Evolutionary conservation across 2,888 invertebrate species (phyloP).

Genomic region (Drosophila macrothrix): DNA sequence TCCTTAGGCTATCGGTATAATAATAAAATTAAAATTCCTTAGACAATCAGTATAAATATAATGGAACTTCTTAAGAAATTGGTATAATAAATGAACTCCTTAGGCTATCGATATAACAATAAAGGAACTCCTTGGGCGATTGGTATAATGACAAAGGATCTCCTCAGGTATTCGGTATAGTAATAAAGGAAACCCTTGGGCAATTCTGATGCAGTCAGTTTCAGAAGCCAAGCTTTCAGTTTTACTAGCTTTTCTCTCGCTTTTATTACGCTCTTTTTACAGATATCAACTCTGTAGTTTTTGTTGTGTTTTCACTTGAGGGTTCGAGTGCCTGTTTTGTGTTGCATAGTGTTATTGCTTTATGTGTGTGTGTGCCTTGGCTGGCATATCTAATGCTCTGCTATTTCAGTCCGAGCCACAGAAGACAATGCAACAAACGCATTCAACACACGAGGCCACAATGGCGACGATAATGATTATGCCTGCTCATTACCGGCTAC

Average conservation of each 20-base stretch:
- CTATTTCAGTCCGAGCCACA: slow-evolving; percentile 34
- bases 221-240: background rate
- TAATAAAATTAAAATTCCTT: background rate
- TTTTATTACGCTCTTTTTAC: background rate
- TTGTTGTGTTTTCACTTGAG: background rate
- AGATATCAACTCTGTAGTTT: background rate
- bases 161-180: background rate
- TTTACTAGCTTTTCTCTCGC: background rate
- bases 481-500: slow-evolving; percentile 64
- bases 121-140: background rate
- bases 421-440: slow-evolving; percentile 51
- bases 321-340: slow-evolving; percentile 7
- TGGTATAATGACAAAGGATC: background rate
- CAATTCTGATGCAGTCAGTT: background rate
- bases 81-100: background rate
- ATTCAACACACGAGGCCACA: slow-evolving; percentile 36
- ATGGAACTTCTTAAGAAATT: background rate
- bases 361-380: slow-evolving; percentile 10
- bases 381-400: slow-evolving; percentile 47
- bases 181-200: background rate
- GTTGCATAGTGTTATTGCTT: slow-evolving; percentile 31
- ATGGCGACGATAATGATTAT: slow-evolving; percentile 57
- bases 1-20: background rate
- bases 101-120: background rate
- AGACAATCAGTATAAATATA: background rate